A percentile compares a stretch with the other conserved stretches of the same genome.
Evolutionary conservation across 1,140 invertebrate genomes (phyloP).

Genomic region (Dreissena rostriformis): DNA sequence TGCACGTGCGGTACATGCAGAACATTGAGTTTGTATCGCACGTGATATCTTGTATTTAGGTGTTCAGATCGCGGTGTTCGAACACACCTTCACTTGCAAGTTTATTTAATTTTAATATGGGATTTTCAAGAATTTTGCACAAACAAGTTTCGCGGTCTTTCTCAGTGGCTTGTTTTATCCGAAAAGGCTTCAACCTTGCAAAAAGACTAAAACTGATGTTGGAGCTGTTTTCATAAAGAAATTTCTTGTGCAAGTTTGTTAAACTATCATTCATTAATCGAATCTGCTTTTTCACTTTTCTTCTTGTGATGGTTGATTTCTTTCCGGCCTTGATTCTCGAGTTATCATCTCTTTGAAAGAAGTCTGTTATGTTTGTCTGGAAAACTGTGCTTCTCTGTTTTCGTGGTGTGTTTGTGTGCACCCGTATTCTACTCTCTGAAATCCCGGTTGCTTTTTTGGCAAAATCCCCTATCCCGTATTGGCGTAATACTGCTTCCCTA

Average conservation of each 20-base stretch:
- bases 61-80: neutral
- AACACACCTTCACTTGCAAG: neutral
- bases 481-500: too few relatives aligned
- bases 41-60: neutral
- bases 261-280: constrained; percentile 29
- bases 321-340: constrained; percentile 43
- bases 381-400: too few relatives aligned
- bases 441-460: too few relatives aligned
- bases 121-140: constrained; percentile 54
- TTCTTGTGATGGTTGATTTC: constrained; percentile 41
- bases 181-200: constrained; percentile 34
- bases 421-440: too few relatives aligned
- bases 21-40: constrained; percentile 37
- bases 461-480: too few relatives aligned
- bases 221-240: constrained; percentile 14
- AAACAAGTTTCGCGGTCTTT: constrained; percentile 56
- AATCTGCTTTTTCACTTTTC: constrained; percentile 42
- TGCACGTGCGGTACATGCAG: constrained; percentile 21
- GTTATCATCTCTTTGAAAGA: constrained; percentile 38
- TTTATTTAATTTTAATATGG: constrained; percentile 43
- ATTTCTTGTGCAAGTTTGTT: constrained; percentile 41
- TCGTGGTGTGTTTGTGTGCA: too few relatives aligned
- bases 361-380: too few relatives aligned
- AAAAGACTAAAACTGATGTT: constrained; percentile 37
- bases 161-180: constrained; percentile 31